Evolutionary conservation across 2,888 invertebrate species (phyloP), one percentile per base, ranked within the genome.

Genomic region (Drosophila stalkeri): DNA sequence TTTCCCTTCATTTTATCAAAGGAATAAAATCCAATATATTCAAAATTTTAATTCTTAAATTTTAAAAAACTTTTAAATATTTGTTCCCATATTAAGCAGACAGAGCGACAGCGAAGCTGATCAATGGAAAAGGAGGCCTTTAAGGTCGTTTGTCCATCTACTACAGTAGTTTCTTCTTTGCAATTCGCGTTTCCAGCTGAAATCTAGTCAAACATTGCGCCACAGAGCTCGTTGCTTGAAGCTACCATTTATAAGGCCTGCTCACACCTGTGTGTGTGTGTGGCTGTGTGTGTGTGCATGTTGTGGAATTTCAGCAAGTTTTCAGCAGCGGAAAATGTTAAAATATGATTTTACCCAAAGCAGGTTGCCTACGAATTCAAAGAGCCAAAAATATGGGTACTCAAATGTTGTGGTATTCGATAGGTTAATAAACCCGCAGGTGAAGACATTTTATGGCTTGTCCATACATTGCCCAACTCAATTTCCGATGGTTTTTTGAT

Each of bases 301-400:
- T 46, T 72, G 72, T 71, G 82, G 80, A 80, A 82, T 85, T 83
- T 77, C 80, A 82, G 80, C 88, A 77, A 86, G 88, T 82, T 88
- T 86, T 68, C 66, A 64, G 64, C 70, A 44, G 65, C 70, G 67
- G 54, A 65, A 77, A 82, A 70, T 81, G 81, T 86, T 89, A 81
- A 85, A 89, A 86, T 86, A 85, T 88, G 86, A 85, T 86, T 86
- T 89, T 86, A 86, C 75, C 84, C 77, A 83, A 89, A 51, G 85
- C 86, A 86, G 83, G 85, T 86, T 88, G 89, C 52, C 63, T 63
- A 63, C 62, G 49, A 12, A 35, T 51, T 14, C 62, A 57, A 20
- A 43, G 37, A 77, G 77, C 54, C 65, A 12, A 76, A 65, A 64
- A 66, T 55, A 61, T 63, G 44, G 69, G 65, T 85, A 74, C 76